Base-by-base conservation (phyloP, 1,140 invertebrate species). In the Drosophila azteca region DNA sequence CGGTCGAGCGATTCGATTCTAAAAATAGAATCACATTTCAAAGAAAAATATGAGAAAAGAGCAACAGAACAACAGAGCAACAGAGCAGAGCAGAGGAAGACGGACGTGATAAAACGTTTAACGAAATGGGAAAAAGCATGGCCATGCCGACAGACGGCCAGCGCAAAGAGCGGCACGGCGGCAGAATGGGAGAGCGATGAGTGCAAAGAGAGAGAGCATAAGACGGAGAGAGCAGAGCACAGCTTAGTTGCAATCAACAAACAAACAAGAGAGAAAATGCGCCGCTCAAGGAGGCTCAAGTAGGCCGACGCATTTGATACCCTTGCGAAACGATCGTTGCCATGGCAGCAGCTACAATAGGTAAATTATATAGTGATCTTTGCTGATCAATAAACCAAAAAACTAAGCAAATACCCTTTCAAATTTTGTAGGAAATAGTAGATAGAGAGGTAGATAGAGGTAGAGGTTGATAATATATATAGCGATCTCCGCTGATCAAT, bases 1-100 rank as follows among this genome's bases (percentile, higher is more conserved):
- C n/a, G 35, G 35, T 35, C 54, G 8, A 41, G 22, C 48, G 59
- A 43, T 20, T 49, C 83, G 66, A 43, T 20, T 49, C 83, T 88
- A 87, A 79, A 88, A 88, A 87, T 87, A 87, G 82, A 87, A 61
- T 79, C 70, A 71, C 65, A 88, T 82, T 82, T 82, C 70, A 67
- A 72, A 58, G 70, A 82, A 87, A 39, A 87, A 85, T 87, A 78
- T 85, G 78, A 70, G 81, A 80, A 83, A 77, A 80, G 61, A 72
- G 43, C 43, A 52, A 31, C 54, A 55, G n/a, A n/a, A n/a, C n/a
- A n/a, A n/a, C n/a, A 80, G 61, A 72, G 43, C 43, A 52, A 31
- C 54, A 55, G n/a, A n/a, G n/a, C n/a, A n/a, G 63, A 31, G 70
- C 65, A 60, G 62, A 75, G 68, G 35, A 13, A 11, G 35, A 39